Evolutionary conservation across 1,140 invertebrate species (phyloP).

Genomic region (Bombus balteatus): DNA sequence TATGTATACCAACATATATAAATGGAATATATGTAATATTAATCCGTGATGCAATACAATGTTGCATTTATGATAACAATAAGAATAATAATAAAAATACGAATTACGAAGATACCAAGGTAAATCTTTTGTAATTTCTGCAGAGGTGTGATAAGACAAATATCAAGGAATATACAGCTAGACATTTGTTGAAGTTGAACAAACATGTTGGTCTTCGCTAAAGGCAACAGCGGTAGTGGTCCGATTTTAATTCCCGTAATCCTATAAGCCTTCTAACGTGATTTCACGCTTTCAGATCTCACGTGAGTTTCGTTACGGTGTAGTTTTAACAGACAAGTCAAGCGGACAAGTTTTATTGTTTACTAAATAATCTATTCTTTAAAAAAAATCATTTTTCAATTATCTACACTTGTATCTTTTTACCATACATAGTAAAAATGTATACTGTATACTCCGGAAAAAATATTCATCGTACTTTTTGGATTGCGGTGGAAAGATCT

Average conservation of each 20-base stretch:
- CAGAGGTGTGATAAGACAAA: not conserved
- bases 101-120: not conserved
- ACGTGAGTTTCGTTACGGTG: slow-evolving; percentile 57
- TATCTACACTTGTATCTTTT: not conserved
- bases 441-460: not conserved
- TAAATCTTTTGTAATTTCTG: not conserved
- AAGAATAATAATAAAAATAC: not conserved
- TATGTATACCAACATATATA: too few species aligned
- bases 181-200: not conserved
- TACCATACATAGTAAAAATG: not conserved
- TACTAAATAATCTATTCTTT: not conserved
- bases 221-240: slow-evolving; percentile 9
- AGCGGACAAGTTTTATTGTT: not conserved
- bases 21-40: not conserved
- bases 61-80: not conserved
- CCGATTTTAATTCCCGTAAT: slow-evolving; percentile 77
- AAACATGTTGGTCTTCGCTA: not conserved
- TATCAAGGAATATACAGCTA: not conserved
- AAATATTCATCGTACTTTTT: not conserved
- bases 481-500: not conserved
- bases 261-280: slow-evolving; percentile 74
- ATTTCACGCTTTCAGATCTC: slow-evolving; percentile 65
- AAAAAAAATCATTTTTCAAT: not conserved
- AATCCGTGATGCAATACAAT: not conserved
- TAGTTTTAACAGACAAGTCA: not conserved